A percentile compares a stretch with the other conserved stretches of the same genome.
phyloP scores from a whole-genome alignment of 1,140 invertebrate genomes.

The Cydia splendana region DNA sequence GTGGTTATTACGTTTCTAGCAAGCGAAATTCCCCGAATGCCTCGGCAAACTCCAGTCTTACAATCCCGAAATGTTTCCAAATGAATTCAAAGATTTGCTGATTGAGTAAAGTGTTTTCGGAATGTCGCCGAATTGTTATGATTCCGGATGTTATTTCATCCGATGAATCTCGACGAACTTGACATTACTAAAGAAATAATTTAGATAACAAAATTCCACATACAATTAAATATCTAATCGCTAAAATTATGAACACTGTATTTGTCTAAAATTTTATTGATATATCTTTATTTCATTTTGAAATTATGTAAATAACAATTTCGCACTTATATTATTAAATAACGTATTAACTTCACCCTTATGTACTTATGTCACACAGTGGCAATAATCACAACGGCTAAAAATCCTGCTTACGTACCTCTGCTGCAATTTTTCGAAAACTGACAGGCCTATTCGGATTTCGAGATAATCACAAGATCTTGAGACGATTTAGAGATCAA shows the following conservation, averaged over 20 bases:
- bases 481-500: no score
- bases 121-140: constrained; percentile 9
- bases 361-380: no score
- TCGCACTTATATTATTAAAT: no score
- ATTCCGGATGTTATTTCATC: constrained; percentile 8
- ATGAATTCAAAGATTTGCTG: constrained; percentile 11
- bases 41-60: not conserved
- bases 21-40: not conserved
- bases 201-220: not conserved
- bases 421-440: not conserved
- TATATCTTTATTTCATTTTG: no score
- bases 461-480: no score
- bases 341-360: no score
- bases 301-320: no score
- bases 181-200: not conserved
- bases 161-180: not conserved
- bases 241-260: not conserved
- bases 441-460: no score
- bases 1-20: constrained; percentile 18
- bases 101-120: constrained; percentile 20
- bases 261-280: no score
- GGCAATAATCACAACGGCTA: no score
- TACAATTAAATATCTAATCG: not conserved
- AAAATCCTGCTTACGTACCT: not conserved
- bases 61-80: constrained; percentile 9